A percentile compares a stretch with the other conserved stretches of the same genome.
Evolutionary conservation across 2,113 vertebrate species (phyloP).

Genomic region (Tinamus guttatus): DNA sequence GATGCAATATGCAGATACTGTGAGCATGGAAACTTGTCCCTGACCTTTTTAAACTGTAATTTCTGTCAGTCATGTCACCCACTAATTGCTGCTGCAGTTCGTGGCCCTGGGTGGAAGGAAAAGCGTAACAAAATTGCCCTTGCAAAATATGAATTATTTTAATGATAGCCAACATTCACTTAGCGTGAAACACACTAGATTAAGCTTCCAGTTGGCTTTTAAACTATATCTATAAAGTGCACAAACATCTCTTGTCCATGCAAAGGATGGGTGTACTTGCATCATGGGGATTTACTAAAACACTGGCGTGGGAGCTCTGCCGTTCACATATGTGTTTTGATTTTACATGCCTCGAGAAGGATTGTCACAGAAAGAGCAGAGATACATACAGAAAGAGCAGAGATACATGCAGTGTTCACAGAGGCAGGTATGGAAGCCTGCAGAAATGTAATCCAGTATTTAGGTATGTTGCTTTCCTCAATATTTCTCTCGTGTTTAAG

Average conservation of each 20-base stretch:
- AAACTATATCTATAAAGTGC: background rate
- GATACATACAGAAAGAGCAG: background rate
- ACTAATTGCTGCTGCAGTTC: constrained; percentile 56
- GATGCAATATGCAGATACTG: background rate
- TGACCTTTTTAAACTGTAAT: constrained; percentile 24
- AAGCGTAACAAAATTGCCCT: background rate
- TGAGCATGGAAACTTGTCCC: background rate
- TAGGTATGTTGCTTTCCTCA: background rate
- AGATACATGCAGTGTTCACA: background rate
- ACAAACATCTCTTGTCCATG: background rate
- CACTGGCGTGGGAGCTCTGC: background rate
- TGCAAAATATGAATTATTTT: constrained; percentile 44
- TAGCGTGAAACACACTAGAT: background rate
- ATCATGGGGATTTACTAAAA: fast-evolving
- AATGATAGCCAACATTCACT: constrained; percentile 27
- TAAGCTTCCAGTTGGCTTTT: background rate
- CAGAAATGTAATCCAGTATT: background rate
- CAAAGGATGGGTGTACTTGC: background rate
- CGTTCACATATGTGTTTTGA: fast-evolving
- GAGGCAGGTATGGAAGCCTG: background rate
- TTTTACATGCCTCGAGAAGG: fast-evolving
- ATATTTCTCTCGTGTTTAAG: background rate
- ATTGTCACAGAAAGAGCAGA: background rate
- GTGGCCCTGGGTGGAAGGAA: background rate
- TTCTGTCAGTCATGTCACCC: constrained; percentile 32